Conservation (phyloP, 2,888 invertebrate genomes). For the Polietes domitor region DNA sequence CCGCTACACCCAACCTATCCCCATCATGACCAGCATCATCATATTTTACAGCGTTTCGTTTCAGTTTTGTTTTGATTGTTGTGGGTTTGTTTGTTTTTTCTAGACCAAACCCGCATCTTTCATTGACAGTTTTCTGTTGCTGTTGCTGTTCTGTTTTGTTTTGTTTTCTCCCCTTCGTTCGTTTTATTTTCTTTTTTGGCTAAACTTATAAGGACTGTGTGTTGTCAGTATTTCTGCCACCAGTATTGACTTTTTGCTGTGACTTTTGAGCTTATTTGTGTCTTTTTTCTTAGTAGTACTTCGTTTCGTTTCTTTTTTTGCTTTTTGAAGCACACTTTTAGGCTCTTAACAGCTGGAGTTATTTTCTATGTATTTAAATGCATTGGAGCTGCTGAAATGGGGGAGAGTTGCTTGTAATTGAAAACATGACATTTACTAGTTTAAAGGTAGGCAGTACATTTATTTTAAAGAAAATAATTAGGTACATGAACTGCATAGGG, state of each 20-base stretch:
- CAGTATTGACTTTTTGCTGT: slow-evolving; percentile 62
- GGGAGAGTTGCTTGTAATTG: too few relatives aligned
- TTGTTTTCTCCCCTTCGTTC: slow-evolving; percentile 17
- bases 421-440: too few relatives aligned
- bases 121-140: slow-evolving; percentile 49
- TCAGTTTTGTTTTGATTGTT: slow-evolving; percentile 48
- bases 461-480: too few relatives aligned
- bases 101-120: slow-evolving; percentile 47
- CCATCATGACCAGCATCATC: slow-evolving; percentile 18
- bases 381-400: not conserved
- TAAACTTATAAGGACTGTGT: not conserved
- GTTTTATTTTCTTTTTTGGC: slow-evolving; percentile 31
- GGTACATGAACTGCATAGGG: too few relatives aligned
- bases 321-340: slow-evolving; percentile 50
- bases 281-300: slow-evolving; percentile 40
- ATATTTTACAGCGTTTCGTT: not conserved
- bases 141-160: slow-evolving; percentile 17
- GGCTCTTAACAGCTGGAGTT: slow-evolving; percentile 37
- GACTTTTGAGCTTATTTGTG: slow-evolving; percentile 60
- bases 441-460: too few relatives aligned
- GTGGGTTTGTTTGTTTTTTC: slow-evolving; percentile 41
- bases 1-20: not conserved
- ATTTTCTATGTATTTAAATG: not conserved
- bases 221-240: slow-evolving; percentile 39
- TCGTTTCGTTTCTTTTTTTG: slow-evolving; percentile 12